These are phyloP conservation scores for Oplegnathus fasciatus DNA, from an alignment of 2,113 vertebrate genomes.

Conservation along the genomic window DNA sequence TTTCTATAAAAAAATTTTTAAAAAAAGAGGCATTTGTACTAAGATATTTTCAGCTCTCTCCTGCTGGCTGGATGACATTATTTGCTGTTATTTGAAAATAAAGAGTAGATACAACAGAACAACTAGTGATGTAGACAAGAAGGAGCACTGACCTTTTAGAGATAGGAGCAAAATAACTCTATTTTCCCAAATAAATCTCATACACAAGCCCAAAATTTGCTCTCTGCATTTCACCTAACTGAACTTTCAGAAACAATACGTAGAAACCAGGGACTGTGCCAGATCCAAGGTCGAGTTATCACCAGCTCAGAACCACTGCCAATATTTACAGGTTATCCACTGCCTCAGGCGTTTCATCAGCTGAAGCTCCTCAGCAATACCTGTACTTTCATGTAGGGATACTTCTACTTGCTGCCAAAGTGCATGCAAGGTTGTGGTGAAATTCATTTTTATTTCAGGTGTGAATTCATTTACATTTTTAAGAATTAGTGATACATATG, in stretches of 20 bases:
- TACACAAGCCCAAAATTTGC: neutral
- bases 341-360: neutral
- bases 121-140: neutral
- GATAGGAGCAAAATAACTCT: neutral
- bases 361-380: neutral
- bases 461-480: neutral
- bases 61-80: neutral
- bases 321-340: constrained; percentile 23
- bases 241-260: constrained; percentile 4
- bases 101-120: neutral
- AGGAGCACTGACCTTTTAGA: neutral
- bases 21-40: neutral
- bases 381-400: neutral
- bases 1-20: too few relatives aligned
- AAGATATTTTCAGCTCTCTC: neutral
- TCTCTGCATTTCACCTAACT: neutral
- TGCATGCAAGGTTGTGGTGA: neutral
- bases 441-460: neutral
- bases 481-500: neutral
- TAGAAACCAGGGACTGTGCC: neutral
- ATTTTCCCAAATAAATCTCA: constrained; percentile 13
- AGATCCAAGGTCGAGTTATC: neutral
- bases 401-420: neutral
- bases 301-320: constrained; percentile 3
- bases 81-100: neutral